Percentiles rank a stretch among this genome's conserved stretches.
phyloP scores from a whole-genome alignment of 2,113 vertebrate genomes.

The Macquaria australasica region DNA sequence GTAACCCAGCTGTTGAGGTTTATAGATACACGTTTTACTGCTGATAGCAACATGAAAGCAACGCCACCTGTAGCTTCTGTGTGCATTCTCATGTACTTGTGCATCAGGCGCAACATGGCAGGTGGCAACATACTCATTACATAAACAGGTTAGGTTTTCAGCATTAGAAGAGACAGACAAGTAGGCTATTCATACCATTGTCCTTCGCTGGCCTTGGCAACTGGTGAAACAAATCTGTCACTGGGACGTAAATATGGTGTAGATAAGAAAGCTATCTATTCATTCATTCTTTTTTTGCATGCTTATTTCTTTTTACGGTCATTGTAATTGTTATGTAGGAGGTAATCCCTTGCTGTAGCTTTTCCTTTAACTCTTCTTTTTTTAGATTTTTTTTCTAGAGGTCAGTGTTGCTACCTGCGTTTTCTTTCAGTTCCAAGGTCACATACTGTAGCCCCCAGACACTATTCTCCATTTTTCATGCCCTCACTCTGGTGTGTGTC shows the following conservation, averaged over 20 bases:
- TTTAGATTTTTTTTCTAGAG: not conserved
- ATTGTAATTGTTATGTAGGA: constrained; percentile 15
- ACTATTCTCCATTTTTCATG: constrained; percentile 20
- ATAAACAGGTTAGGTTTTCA: not conserved
- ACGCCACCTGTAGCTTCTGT: constrained; percentile 39
- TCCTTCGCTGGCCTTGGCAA: not conserved
- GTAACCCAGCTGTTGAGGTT: not conserved
- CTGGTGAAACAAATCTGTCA: not conserved
- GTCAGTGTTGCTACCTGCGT: constrained; percentile 24
- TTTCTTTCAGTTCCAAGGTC: constrained; percentile 36
- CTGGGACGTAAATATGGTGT: not conserved
- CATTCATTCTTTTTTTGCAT: constrained; percentile 5
- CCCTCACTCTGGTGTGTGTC: constrained; percentile 1
- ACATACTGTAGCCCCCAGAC: constrained; percentile 1
- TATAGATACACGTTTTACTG: not conserved
- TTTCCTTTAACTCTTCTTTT: not conserved
- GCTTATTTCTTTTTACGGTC: not conserved
- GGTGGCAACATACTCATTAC: constrained; percentile 4
- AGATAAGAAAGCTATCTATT: not conserved
- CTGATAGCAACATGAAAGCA: constrained; percentile 29
- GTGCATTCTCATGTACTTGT: constrained; percentile 46
- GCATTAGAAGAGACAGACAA: not conserved
- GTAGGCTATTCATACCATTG: not conserved
- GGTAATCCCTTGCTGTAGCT: not conserved
- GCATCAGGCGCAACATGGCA: not conserved